Conservation (phyloP, 64 coral and sea anemone genomes). For the Acropora tenuis region DNA sequence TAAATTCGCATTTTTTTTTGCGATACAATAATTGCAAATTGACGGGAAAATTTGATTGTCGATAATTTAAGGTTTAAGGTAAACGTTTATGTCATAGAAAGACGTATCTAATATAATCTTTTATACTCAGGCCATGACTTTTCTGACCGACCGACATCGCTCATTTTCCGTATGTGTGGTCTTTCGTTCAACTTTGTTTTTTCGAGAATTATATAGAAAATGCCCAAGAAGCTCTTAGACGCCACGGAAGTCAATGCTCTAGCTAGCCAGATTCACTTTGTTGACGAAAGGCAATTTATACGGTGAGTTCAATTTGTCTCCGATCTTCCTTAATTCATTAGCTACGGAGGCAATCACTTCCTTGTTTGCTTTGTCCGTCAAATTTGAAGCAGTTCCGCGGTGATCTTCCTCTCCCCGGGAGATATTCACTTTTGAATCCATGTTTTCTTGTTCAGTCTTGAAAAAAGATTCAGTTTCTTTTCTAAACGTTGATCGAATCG, state of each 20-base stretch:
- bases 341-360: not conserved
- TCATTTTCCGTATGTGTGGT: no score
- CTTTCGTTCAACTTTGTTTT: not conserved
- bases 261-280: not conserved
- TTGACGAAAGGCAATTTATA: not conserved
- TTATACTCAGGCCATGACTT: no score
- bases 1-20: no score
- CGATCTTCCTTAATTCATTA: slow-evolving; percentile 5
- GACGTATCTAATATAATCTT: no score
- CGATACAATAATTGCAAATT: no score
- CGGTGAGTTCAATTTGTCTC: not conserved
- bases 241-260: not conserved
- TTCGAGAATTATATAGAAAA: not conserved
- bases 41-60: no score
- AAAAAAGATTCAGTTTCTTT: no score
- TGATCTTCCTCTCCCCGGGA: not conserved
- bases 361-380: not conserved
- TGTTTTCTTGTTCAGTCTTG: no score
- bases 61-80: no score
- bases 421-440: not conserved
- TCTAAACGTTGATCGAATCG: no score
- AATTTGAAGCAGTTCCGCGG: not conserved
- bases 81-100: no score
- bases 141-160: no score
- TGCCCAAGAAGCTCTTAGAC: not conserved